Percentiles rank a stretch among this genome's conserved stretches.
These are phyloP conservation scores for Leuciscus waleckii DNA, from an alignment of 2,797 vertebrate genomes.

Conservation along the genomic window DNA sequence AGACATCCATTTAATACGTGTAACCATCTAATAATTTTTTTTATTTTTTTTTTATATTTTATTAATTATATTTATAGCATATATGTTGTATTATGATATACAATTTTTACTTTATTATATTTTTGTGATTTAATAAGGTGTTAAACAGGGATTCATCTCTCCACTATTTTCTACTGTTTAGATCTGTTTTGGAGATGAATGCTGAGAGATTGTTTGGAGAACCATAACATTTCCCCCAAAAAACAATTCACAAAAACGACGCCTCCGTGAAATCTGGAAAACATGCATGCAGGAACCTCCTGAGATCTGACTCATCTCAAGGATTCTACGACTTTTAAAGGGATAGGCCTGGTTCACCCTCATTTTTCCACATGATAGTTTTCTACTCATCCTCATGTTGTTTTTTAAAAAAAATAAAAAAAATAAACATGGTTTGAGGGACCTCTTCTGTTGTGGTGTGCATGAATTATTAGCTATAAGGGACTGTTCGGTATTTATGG, in stretches of 20 bases:
- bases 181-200: constrained; percentile 33
- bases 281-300: constrained; percentile 40
- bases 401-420: too few relatives aligned
- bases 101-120: neutral
- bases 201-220: constrained; percentile 56
- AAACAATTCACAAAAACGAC: constrained; percentile 56
- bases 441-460: neutral
- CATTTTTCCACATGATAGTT: neutral
- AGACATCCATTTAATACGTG: neutral
- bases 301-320: constrained; percentile 17
- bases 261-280: constrained; percentile 62
- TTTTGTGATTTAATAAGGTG: neutral
- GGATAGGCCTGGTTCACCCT: too few relatives aligned
- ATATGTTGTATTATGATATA: neutral
- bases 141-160: neutral
- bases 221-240: constrained; percentile 44
- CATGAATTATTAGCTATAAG: neutral
- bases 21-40: too few relatives aligned
- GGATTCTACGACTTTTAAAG: neutral
- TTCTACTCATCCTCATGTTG: neutral
- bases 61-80: neutral
- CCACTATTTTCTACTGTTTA: constrained; percentile 37
- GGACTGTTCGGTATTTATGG: too few relatives aligned
- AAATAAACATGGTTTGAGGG: neutral
- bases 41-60: too few relatives aligned